These are phyloP conservation scores for Hippasteria phrygiana DNA, from an alignment of 53 echinoderm and acorn worm species.

Conservation along the genomic window DNA sequence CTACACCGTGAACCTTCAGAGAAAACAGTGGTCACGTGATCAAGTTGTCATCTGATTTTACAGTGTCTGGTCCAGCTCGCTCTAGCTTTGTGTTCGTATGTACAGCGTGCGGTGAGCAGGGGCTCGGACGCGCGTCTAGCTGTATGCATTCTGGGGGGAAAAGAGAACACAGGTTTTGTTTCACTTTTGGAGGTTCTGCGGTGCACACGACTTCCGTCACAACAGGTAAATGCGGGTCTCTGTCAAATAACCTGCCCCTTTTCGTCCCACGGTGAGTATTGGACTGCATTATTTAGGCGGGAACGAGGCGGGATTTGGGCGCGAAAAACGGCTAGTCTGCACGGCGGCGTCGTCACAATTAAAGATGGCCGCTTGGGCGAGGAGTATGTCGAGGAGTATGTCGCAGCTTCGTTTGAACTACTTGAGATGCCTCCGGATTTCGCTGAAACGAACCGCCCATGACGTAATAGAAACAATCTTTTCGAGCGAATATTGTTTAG, in stretches of 20 bases:
- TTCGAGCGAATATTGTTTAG: not conserved
- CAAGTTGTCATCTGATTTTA: constrained; percentile 23
- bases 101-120: not conserved
- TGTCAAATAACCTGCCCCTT: not conserved
- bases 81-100: not conserved
- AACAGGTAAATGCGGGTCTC: constrained; percentile 26
- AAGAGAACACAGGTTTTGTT: not conserved
- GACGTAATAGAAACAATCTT: not conserved
- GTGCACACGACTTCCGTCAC: constrained; percentile 20
- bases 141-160: not conserved
- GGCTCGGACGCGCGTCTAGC: not conserved
- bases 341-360: constrained; percentile 30
- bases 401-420: not conserved
- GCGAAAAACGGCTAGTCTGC: constrained; percentile 20
- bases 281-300: not conserved
- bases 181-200: not conserved
- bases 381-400: not conserved
- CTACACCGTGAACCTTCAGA: constrained; percentile 44
- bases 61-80: not conserved
- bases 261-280: constrained; percentile 6
- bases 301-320: not conserved
- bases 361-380: constrained; percentile 51
- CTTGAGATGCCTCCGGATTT: not conserved
- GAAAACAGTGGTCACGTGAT: constrained; percentile 39
- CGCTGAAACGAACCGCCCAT: not conserved